phyloP scores from a whole-genome alignment of 2,797 vertebrate species.

The Decapterus maruadsi region DNA sequence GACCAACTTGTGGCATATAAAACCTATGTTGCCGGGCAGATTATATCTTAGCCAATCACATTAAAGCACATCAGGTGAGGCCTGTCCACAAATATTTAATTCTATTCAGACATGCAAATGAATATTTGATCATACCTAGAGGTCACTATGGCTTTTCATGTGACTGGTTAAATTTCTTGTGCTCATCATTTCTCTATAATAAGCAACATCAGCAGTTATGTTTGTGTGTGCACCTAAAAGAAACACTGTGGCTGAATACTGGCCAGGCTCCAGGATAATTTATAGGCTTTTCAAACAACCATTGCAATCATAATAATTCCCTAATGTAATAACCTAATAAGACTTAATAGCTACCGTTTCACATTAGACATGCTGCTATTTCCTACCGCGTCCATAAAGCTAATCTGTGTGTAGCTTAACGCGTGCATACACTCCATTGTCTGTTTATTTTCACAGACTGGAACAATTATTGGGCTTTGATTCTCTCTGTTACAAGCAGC shows the following conservation, averaged over 20 bases:
- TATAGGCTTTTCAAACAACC: neutral
- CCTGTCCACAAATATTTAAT: constrained; percentile 70
- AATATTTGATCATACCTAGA: constrained; percentile 68
- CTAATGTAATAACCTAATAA: constrained; percentile 1
- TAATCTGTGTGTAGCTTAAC: constrained; percentile 12
- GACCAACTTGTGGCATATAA: neutral
- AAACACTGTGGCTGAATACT: neutral
- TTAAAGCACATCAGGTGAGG: constrained; percentile 53
- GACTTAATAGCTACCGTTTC: neutral
- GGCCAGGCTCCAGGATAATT: neutral
- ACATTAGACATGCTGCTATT: neutral
- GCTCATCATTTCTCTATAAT: constrained; percentile 8
- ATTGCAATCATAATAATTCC: constrained; percentile 8
- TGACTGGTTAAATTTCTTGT: constrained; percentile 6
- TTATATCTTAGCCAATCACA: constrained; percentile 34
- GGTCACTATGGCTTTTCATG: constrained; percentile 39
- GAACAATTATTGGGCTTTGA: constrained; percentile 66
- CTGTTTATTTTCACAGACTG: constrained; percentile 65
- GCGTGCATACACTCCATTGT: constrained; percentile 22
- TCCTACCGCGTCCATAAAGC: neutral
- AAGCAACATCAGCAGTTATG: constrained; percentile 17
- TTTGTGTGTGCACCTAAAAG: neutral
- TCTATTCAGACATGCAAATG: constrained; percentile 61
- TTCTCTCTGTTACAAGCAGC: constrained; percentile 58
- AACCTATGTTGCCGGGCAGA: constrained; percentile 58